phyloP scores from a whole-genome alignment of 2,797 vertebrate species.

The Gallinago solitaria region DNA sequence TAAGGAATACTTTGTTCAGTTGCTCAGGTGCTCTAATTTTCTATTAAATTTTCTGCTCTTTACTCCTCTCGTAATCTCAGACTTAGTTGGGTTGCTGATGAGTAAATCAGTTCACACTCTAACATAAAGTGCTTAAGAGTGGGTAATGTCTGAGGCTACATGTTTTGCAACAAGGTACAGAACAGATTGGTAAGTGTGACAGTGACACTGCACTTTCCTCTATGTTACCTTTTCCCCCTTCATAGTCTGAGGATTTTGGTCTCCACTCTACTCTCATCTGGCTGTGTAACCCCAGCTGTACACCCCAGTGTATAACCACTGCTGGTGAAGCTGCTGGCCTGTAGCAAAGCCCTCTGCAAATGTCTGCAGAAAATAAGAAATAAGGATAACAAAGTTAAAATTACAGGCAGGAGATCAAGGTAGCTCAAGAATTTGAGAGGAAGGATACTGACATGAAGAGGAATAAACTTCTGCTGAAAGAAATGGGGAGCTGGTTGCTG shows the following conservation, averaged over 20 bases:
- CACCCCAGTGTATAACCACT: too few species aligned
- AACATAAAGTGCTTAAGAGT: background rate
- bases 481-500: background rate
- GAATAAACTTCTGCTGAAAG: background rate
- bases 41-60: background rate
- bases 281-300: background rate
- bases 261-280: background rate
- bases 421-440: background rate
- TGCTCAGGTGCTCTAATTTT: background rate
- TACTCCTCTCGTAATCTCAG: background rate
- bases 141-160: background rate
- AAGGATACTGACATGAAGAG: background rate
- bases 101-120: background rate
- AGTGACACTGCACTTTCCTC: background rate
- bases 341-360: background rate
- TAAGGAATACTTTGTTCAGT: background rate
- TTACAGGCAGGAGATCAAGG: background rate
- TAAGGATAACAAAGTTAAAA: background rate
- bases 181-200: background rate
- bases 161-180: background rate
- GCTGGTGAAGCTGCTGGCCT: background rate
- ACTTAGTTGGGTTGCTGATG: fast-evolving
- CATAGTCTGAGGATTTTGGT: background rate
- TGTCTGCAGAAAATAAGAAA: background rate
- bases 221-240: background rate